Evolutionary conservation across 2,888 invertebrate genomes (phyloP), one percentile per base, ranked within the genome.

Genomic region (Doris montereyensis): DNA sequence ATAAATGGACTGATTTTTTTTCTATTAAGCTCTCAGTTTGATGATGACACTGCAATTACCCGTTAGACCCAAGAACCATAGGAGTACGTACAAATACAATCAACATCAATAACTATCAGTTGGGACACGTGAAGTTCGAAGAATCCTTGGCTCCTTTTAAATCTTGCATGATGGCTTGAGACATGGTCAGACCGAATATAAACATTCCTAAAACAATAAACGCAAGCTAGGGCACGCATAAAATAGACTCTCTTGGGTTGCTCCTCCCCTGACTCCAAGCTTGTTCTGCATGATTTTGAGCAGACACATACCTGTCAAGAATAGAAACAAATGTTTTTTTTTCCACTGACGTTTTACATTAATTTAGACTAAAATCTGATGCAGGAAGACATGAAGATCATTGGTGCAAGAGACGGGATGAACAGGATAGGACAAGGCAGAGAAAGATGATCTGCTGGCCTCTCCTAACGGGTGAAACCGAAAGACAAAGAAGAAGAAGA

Each of bases 171-270:
- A 91, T 81, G 26, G 90, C 88, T 83, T 91, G 90, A 0, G 88
- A 84, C n/a, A 89, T 82, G 3, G 89, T 89, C 70, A 91, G 81
- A n/a, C 91, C 91, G 81, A 90, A 90, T 57, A 91, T 87, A 81
- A 91, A 91, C 2, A 86, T 84, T 21, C 91, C 91, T 8, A 91
- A 32, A 0, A 87, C 82, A 26, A 91, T 86, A 79, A 89, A 90
- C 52, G 81, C 72, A 62, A 8, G 89, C 84, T 79, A 87, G 84
- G 5, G 58, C 77, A 21, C 85, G 76, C 3, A 88, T 70, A n/a
- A 84, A 73, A 68, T 83, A 83, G 21, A 83, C 62, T 35, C 78
- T 84, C 34, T 81, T 77, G 5, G 84, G 81, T 76, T 85, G 83
- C 5, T 81, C 77, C 17, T 62, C 78, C 26, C 73, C 52, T 5